Evolutionary conservation across 2,797 vertebrate species (phyloP).

Genomic region (Tarsius wallacei): DNA sequence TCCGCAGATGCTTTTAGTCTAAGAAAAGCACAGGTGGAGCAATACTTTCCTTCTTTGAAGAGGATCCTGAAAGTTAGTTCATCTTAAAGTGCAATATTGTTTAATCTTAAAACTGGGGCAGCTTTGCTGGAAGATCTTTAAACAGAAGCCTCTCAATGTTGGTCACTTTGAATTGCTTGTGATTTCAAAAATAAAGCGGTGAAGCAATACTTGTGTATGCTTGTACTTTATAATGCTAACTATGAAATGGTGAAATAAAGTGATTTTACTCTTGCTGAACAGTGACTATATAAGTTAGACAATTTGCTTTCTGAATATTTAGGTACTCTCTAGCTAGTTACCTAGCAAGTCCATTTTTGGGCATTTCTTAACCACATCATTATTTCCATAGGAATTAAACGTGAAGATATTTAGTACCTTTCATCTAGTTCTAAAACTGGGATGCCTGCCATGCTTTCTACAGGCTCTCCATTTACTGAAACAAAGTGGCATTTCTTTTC

Average conservation of each 20-base stretch:
- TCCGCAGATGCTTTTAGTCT: conserved; percentile 87
- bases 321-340: conserved; percentile 67
- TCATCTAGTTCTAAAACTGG: conserved; percentile 65
- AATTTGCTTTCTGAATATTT: conserved; percentile 75
- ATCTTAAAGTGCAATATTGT: conserved; percentile 92
- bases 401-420: conserved; percentile 59
- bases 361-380: conserved; percentile 61
- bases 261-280: conserved; percentile 79
- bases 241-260: conserved; percentile 81
- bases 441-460: conserved; percentile 60
- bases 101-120: conserved; percentile 88
- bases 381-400: conserved; percentile 63
- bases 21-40: conserved; percentile 88
- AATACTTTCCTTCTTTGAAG: conserved; percentile 87
- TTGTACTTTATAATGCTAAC: conserved; percentile 79
- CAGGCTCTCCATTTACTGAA: conserved; percentile 61
- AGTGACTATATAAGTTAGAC: conserved; percentile 40
- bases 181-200: conserved; percentile 90
- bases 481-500: conserved; percentile 68
- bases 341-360: conserved; percentile 51
- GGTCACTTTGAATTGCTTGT: conserved; percentile 88
- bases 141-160: conserved; percentile 82
- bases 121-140: conserved; percentile 84
- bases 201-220: conserved; percentile 85
- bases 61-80: conserved; percentile 88